Percentiles rank a stretch among this genome's conserved stretches.
Evolutionary conservation across 1,140 invertebrate genomes (phyloP).

Genomic region (Doryteuthis pealeii): DNA sequence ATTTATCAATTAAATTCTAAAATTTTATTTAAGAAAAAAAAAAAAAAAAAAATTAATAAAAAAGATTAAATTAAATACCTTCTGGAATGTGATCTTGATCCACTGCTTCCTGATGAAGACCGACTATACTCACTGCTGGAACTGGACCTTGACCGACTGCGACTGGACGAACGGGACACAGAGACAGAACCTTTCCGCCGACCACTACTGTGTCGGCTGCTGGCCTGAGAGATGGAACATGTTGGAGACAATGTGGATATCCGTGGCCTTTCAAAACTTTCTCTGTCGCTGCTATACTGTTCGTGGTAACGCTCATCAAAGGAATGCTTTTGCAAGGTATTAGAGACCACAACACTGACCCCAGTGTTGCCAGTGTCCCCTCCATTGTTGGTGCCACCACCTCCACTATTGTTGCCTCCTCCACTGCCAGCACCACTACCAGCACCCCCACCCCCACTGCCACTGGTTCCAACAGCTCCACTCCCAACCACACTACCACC

Average conservation of each 20-base stretch:
- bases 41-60: neutral
- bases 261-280: constrained; percentile 23
- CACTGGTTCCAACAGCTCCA: neutral
- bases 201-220: constrained; percentile 32
- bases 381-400: neutral
- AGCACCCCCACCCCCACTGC: neutral
- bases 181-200: constrained; percentile 31
- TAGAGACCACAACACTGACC: neutral
- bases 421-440: neutral
- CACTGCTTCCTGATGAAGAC: constrained; percentile 41
- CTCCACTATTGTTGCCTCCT: neutral
- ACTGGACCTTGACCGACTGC: constrained; percentile 42
- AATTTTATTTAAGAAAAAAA: neutral
- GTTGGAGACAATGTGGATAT: constrained; percentile 27
- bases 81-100: constrained; percentile 63
- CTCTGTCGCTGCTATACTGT: constrained; percentile 15
- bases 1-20: no score
- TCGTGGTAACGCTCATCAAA: constrained; percentile 11
- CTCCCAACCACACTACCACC: neutral
- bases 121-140: constrained; percentile 51
- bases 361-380: neutral
- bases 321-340: constrained; percentile 13
- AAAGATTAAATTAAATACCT: constrained; percentile 43
- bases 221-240: constrained; percentile 31
- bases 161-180: constrained; percentile 40